A percentile compares a stretch with the other conserved stretches of the same genome.
Evolutionary conservation across 1,140 invertebrate genomes (phyloP).

Genomic region (Belonocnema kinseyi): DNA sequence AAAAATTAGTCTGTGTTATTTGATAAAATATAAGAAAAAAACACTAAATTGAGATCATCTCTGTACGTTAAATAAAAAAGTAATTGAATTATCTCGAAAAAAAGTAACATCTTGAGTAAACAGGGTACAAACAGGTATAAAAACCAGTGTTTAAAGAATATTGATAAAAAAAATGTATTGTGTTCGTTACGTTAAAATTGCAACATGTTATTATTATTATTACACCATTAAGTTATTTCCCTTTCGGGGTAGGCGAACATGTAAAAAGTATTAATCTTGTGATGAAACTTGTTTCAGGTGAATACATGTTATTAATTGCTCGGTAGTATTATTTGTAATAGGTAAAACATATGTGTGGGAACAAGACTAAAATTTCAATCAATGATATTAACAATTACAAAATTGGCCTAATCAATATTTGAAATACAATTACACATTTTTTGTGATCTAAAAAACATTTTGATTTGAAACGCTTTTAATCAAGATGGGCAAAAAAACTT

Average conservation of each 20-base stretch:
- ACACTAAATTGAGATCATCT: too few species aligned
- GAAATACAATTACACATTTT: too few species aligned
- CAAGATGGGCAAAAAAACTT: too few species aligned
- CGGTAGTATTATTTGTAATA: neutral
- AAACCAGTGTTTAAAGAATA: neutral
- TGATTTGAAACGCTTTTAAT: too few species aligned
- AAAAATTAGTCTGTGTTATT: too few species aligned
- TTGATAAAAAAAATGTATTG: constrained; percentile 17
- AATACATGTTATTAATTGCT: constrained; percentile 3
- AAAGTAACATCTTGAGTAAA: constrained; percentile 13
- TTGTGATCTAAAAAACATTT: too few species aligned
- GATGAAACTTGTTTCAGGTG: neutral
- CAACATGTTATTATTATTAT: too few species aligned
- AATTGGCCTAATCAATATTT: too few species aligned
- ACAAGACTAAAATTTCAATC: neutral
- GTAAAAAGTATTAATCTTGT: neutral
- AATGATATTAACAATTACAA: neutral
- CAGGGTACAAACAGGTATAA: neutral
- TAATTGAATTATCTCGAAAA: neutral
- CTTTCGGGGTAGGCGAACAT: too few species aligned
- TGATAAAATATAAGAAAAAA: too few species aligned
- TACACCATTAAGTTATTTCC: too few species aligned
- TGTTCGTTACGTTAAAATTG: neutral
- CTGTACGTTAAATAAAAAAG: neutral
- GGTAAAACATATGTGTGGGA: too few species aligned